A percentile compares a stretch with the other conserved stretches of the same genome.
Conservation (phyloP, 2,113 vertebrate species). For the Mixornis gularis region DNA sequence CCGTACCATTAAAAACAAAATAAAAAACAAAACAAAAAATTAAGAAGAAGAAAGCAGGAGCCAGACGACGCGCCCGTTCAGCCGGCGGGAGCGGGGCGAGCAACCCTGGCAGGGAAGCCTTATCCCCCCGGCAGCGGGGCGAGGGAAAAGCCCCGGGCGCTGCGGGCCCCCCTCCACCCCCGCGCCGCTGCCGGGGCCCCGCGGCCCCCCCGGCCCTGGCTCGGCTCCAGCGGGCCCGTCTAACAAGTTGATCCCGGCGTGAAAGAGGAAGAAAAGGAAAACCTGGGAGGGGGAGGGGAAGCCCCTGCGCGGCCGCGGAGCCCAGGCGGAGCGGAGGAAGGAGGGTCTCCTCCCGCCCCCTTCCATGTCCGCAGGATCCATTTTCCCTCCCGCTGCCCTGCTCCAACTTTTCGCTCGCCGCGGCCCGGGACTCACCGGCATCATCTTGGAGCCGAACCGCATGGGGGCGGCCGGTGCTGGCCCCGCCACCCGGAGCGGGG, state of each 20-base stretch:
- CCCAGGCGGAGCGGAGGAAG: background rate
- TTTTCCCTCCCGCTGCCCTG: background rate
- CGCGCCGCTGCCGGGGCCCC: background rate
- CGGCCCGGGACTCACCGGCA: constrained; percentile 83
- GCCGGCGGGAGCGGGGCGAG: background rate
- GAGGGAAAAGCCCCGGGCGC: background rate
- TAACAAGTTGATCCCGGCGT: background rate
- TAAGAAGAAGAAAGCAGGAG: too few species aligned
- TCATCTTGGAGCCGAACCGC: constrained; percentile 91
- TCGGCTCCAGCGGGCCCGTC: background rate
- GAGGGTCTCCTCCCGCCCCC: background rate
- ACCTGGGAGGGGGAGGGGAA: background rate
- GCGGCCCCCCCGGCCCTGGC: background rate
- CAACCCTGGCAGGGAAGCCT: background rate
- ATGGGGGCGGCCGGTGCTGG: constrained; percentile 68
- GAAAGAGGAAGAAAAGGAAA: background rate
- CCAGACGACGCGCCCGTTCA: too few species aligned
- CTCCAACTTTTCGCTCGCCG: background rate
- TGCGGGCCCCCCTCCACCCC: background rate
- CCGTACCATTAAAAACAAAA: background rate
- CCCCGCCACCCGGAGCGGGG: background rate
- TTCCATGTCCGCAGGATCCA: background rate
- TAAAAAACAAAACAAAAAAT: background rate
- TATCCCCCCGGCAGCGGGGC: accelerated
- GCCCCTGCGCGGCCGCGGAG: background rate